Percentiles rank a stretch among this genome's conserved stretches.
phyloP scores from a whole-genome alignment of 2,113 vertebrate genomes.

The Eurystomus gularis region DNA sequence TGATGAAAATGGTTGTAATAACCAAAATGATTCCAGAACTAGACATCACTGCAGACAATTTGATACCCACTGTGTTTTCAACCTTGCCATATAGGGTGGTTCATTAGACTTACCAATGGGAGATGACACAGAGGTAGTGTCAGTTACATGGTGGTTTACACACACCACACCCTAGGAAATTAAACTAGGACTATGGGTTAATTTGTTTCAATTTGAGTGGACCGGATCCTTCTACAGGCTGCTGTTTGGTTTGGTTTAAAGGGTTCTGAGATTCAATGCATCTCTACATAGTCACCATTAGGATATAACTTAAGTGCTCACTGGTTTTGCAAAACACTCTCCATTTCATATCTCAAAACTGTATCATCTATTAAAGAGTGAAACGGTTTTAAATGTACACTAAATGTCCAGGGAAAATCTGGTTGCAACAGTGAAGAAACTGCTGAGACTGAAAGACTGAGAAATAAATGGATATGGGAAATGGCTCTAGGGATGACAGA shows the following conservation, averaged over 20 bases:
- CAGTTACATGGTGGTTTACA: slow-evolving; percentile 3
- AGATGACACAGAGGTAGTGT: background rate
- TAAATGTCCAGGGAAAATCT: background rate
- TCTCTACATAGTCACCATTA: slow-evolving; percentile 17
- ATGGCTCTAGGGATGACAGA: background rate
- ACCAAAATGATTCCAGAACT: background rate
- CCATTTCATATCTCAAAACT: background rate
- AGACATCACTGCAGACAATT: background rate
- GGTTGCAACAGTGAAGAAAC: background rate
- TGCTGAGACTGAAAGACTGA: background rate
- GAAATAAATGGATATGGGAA: background rate
- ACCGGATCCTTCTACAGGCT: slow-evolving; percentile 16
- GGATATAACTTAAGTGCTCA: background rate
- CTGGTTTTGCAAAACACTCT: background rate
- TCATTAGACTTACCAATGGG: slow-evolving; percentile 39
- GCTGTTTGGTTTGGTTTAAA: slow-evolving; percentile 23
- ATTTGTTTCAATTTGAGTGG: slow-evolving; percentile 30
- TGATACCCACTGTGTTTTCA: slow-evolving; percentile 1
- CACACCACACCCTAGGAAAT: slow-evolving; percentile 26
- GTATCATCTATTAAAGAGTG: background rate
- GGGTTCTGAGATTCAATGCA: slow-evolving; percentile 17
- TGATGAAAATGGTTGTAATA: background rate
- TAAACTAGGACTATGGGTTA: slow-evolving; percentile 30
- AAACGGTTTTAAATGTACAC: background rate
- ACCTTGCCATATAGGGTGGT: background rate